These are phyloP conservation scores for Sardinella longiceps DNA, from an alignment of 2,797 vertebrate species.

Conservation along the genomic window DNA sequence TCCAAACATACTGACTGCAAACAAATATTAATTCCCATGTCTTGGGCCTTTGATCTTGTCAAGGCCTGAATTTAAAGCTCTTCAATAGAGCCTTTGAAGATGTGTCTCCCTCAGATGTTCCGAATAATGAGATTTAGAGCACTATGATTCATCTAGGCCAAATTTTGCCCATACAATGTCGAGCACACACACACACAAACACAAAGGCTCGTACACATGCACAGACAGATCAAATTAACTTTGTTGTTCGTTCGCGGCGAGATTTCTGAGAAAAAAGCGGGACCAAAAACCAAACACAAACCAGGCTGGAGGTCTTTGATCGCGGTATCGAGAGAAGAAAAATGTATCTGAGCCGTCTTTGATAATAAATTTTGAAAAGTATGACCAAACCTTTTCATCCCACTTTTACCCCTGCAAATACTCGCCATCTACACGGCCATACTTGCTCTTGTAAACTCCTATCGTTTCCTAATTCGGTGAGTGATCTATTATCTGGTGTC, in stretches of 20 bases:
- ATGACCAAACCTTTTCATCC: constrained; percentile 55
- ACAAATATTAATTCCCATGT: constrained; percentile 66
- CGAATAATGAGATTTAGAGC: constrained; percentile 83
- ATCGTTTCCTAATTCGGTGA: constrained; percentile 51
- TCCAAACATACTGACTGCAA: constrained; percentile 62
- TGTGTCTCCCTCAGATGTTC: constrained; percentile 79
- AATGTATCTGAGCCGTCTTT: constrained; percentile 76
- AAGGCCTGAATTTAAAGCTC: constrained; percentile 81
- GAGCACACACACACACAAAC: constrained; percentile 46
- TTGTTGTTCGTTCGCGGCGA: constrained; percentile 61
- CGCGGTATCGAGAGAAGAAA: constrained; percentile 71
- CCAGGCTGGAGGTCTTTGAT: constrained; percentile 80
- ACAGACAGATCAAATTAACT: constrained; percentile 60
- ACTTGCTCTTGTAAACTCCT: constrained; percentile 56
- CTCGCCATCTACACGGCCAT: constrained; percentile 60
- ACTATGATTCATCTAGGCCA: constrained; percentile 77
- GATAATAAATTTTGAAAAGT: constrained; percentile 62
- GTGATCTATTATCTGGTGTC: constrained; percentile 38
- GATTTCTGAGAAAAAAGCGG: constrained; percentile 52
- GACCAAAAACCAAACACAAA: constrained; percentile 57
- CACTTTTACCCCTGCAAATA: constrained; percentile 45
- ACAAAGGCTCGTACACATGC: constrained; percentile 51
- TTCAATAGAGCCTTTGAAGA: constrained; percentile 77
- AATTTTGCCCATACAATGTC: constrained; percentile 60
- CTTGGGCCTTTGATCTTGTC: constrained; percentile 82